Conservation (phyloP, 2,113 vertebrate species). For the Petromus typicus region DNA sequence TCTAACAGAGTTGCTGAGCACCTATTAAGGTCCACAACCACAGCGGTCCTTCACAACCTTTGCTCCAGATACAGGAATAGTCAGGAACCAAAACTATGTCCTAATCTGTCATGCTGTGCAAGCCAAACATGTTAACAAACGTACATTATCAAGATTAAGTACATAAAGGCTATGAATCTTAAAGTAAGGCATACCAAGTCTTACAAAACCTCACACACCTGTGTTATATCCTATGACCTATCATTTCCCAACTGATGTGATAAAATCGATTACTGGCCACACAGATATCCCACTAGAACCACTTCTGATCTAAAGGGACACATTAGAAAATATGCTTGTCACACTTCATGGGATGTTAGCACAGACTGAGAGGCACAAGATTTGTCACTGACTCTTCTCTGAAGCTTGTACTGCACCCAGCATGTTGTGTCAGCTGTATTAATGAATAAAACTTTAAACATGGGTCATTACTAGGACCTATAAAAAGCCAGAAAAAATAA, state of each 20-base stretch:
- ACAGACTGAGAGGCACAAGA: not conserved
- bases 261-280: not conserved
- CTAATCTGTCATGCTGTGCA: not conserved
- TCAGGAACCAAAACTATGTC: not conserved
- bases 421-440: not conserved
- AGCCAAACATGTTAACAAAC: not conserved
- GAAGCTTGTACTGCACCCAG: not conserved
- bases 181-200: not conserved
- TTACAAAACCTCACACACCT: slow-evolving; percentile 37
- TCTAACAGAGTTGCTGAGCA: not conserved
- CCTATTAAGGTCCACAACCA: not conserved
- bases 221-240: not conserved
- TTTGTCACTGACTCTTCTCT: not conserved
- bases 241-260: not conserved
- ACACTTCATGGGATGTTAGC: not conserved
- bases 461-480: not conserved
- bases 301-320: not conserved
- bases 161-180: not conserved
- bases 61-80: not conserved
- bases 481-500: too few species aligned
- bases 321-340: not conserved
- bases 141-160: not conserved
- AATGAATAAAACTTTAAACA: not conserved
- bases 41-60: not conserved
- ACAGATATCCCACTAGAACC: not conserved